Evolutionary conservation across 2,797 vertebrate genomes (phyloP).

Genomic region (Lophotriccus pileatus): DNA sequence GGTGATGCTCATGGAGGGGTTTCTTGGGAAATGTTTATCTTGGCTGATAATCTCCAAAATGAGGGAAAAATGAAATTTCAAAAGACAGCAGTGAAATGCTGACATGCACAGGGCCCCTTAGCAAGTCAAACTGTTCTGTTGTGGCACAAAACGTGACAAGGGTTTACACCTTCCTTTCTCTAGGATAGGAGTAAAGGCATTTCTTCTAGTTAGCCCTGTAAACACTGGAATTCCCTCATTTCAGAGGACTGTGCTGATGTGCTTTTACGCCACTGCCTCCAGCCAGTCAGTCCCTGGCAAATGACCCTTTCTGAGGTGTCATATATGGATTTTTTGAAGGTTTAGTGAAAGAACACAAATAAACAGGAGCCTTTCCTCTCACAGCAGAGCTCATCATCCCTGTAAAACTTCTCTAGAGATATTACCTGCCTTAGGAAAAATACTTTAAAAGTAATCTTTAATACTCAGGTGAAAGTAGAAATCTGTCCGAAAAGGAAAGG

Average conservation of each 20-base stretch:
- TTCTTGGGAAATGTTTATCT: slow-evolving; percentile 2
- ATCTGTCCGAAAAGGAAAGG: background rate
- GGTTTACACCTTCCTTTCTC: background rate
- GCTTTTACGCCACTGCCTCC: background rate
- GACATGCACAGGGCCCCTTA: background rate
- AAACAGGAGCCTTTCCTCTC: background rate
- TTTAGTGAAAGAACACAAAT: background rate
- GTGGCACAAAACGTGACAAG: background rate
- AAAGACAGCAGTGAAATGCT: background rate
- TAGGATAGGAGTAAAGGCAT: background rate
- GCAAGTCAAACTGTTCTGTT: background rate
- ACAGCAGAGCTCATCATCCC: background rate
- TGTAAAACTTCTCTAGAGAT: background rate
- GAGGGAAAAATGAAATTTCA: background rate
- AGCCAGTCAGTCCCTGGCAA: background rate
- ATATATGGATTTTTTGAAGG: background rate
- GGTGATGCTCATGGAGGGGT: background rate
- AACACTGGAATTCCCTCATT: background rate
- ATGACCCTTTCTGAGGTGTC: background rate
- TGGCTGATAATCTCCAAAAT: background rate
- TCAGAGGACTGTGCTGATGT: background rate
- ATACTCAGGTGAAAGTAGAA: background rate
- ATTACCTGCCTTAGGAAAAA: background rate
- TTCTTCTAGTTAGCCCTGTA: background rate
- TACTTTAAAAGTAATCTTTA: background rate